phyloP scores from a whole-genome alignment of 2,888 invertebrate species.

The Tortricodes alternella region DNA sequence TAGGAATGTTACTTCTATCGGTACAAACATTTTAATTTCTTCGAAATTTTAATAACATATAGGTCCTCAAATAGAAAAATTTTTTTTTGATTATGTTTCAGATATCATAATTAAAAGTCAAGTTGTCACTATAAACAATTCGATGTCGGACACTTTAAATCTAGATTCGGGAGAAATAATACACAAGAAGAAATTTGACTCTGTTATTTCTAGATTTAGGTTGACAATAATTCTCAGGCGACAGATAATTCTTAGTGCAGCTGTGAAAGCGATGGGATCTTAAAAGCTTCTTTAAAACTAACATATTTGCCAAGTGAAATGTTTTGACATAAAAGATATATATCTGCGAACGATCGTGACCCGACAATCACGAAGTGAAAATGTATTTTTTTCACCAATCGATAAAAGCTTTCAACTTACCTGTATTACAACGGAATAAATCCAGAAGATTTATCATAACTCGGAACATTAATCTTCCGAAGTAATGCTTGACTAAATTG shows the following conservation, averaged over 20 bases:
- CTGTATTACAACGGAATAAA: conserved; percentile 37
- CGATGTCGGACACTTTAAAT: not conserved
- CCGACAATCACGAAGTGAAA: conserved; percentile 53
- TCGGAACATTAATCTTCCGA: conserved; percentile 63
- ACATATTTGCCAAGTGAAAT: conserved; percentile 27
- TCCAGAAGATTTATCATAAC: conserved; percentile 59
- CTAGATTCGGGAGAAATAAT: not conserved
- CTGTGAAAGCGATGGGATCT: conserved; percentile 22
- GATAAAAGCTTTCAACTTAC: conserved; percentile 54
- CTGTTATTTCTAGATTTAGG: conserved; percentile 20
- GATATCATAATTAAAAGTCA: not conserved
- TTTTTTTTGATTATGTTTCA: no score
- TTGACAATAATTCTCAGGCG: conserved; percentile 27
- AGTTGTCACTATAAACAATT: not conserved
- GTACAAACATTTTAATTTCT: no score
- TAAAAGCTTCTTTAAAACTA: conserved; percentile 28
- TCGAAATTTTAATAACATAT: no score
- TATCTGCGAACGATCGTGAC: conserved; percentile 56
- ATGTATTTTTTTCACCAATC: conserved; percentile 57
- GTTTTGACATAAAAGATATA: conserved; percentile 34
- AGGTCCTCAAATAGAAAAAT: no score
- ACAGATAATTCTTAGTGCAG: conserved; percentile 18
- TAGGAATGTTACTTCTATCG: no score
- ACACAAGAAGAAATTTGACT: conserved; percentile 8
- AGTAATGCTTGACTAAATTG: conserved; percentile 59